A percentile compares a stretch with the other conserved stretches of the same genome.
Conservation (phyloP, 2,888 invertebrate genomes). For the Seira sanloemensis region DNA sequence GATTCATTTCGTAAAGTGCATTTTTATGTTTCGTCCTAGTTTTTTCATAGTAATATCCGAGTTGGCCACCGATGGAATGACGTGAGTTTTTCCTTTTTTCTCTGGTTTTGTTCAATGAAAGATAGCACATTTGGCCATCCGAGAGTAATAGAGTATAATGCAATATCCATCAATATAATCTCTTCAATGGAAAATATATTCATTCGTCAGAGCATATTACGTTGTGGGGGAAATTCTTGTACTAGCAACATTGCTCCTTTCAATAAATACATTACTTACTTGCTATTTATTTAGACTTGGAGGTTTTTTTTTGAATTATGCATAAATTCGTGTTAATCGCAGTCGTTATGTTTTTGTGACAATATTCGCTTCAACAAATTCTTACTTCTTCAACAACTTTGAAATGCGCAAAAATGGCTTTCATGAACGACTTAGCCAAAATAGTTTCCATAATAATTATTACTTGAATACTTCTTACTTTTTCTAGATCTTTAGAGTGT, state of each 20-base stretch:
- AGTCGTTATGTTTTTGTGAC: constrained; percentile 37
- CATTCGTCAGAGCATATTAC: not conserved
- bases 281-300: not conserved
- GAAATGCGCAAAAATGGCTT: no score
- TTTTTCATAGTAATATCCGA: not conserved
- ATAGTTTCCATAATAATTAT: no score
- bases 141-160: not conserved
- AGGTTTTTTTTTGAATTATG: not conserved
- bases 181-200: constrained; percentile 4
- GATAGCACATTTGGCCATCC: not conserved
- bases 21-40: not conserved
- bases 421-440: no score
- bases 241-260: not conserved
- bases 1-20: constrained; percentile 29
- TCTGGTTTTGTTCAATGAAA: not conserved
- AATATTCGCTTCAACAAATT: no score
- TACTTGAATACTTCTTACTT: no score
- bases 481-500: no score
- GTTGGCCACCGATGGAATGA: constrained; percentile 4
- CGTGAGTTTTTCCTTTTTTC: not conserved
- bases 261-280: not conserved
- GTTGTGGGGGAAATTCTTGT: not conserved
- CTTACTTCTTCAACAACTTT: no score
- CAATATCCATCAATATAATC: not conserved
- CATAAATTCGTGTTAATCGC: constrained; percentile 50